phyloP scores from a whole-genome alignment of 92 coral and sea anemone species.

The Zoanthus solanderi region DNA sequence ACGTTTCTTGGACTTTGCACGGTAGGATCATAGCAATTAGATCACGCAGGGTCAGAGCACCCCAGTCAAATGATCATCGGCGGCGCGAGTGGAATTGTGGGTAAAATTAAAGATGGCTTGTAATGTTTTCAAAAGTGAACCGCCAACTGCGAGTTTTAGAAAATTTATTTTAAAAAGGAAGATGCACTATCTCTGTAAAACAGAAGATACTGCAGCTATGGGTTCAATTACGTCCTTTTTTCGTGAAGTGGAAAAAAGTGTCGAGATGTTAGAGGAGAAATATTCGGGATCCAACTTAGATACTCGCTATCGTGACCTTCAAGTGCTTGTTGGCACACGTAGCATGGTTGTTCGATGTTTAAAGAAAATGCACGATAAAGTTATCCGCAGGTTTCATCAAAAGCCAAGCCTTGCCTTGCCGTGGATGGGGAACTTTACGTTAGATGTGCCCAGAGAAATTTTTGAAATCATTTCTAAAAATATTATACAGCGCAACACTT shows the following conservation, averaged over 20 bases:
- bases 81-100: constrained; percentile 54
- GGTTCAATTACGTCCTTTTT: background rate
- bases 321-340: background rate
- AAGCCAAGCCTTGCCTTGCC: background rate
- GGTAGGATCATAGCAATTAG: constrained; percentile 4
- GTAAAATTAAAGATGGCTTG: constrained; percentile 41
- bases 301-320: background rate
- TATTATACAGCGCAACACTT: constrained; percentile 51
- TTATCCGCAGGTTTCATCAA: constrained; percentile 11
- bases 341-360: constrained; percentile 2
- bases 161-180: constrained; percentile 29
- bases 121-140: constrained; percentile 29
- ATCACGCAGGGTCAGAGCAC: constrained; percentile 57
- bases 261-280: constrained; percentile 1
- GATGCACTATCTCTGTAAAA: constrained; percentile 34
- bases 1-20: background rate
- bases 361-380: constrained; percentile 3
- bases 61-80: constrained; percentile 55
- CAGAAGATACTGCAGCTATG: constrained; percentile 28
- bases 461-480: constrained; percentile 43
- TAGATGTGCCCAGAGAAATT: constrained; percentile 53
- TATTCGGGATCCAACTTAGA: background rate
- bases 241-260: constrained; percentile 11
- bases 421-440: constrained; percentile 15
- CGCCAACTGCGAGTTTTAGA: constrained; percentile 41